Percentiles rank a stretch among this genome's conserved stretches.
Conservation (phyloP, 2,797 vertebrate genomes). For the Acestrorhynchus altus region DNA sequence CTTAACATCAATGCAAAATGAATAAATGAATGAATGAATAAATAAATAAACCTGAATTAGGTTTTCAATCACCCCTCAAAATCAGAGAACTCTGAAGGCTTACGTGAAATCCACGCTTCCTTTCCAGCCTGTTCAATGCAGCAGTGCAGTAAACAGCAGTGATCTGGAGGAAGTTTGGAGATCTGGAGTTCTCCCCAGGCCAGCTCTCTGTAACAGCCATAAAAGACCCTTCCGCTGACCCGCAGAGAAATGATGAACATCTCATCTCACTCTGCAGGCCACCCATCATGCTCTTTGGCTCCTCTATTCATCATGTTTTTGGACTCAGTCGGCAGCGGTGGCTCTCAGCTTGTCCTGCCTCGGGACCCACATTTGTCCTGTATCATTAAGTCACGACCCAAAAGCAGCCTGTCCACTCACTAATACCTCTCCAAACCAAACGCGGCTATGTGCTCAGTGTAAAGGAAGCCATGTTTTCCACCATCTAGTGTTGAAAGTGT, state of each 20-base stretch:
- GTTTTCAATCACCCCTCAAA: no score
- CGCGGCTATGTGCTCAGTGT: no score
- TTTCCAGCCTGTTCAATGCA: no score
- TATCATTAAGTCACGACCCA: not conserved
- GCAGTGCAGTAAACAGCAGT: not conserved
- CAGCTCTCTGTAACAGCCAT: not conserved
- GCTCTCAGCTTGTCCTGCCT: not conserved
- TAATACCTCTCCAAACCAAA: not conserved
- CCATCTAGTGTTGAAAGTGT: no score
- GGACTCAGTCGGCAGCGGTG: not conserved
- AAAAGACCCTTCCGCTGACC: not conserved
- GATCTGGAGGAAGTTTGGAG: not conserved
- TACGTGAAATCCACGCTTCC: no score
- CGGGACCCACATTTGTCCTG: not conserved
- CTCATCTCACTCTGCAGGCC: not conserved
- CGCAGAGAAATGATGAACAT: not conserved
- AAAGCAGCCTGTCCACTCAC: not conserved
- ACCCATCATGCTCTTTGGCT: not conserved
- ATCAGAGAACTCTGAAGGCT: no score
- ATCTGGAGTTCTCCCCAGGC: not conserved
- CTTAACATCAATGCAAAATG: no score
- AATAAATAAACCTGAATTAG: no score
- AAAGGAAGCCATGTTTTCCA: no score
- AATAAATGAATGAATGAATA: no score
- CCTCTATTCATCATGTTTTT: not conserved